Evolutionary conservation across 1,140 invertebrate genomes (phyloP).

Genomic region (Portunus trituberculatus): DNA sequence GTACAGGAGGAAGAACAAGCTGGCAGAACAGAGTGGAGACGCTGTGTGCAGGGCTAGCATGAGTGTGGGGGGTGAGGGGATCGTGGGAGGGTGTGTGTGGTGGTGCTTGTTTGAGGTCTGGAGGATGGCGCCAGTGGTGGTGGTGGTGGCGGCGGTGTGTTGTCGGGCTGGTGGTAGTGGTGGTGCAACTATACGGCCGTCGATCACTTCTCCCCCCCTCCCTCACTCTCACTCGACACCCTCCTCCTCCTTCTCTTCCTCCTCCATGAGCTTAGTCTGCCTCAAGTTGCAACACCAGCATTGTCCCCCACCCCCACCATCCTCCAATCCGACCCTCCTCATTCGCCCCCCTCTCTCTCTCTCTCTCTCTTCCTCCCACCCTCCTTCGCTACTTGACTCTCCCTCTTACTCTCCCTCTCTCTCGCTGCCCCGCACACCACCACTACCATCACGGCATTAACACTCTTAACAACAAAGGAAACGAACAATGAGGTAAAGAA

Average conservation of each 20-base stretch:
- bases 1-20: background rate
- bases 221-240: background rate
- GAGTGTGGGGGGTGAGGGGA: background rate
- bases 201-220: background rate
- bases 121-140: background rate
- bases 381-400: conserved; percentile 23
- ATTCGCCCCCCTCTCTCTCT: background rate
- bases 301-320: background rate
- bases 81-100: background rate
- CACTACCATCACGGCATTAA: background rate
- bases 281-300: conserved; percentile 28
- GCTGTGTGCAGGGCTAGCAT: background rate
- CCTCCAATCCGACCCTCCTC: background rate
- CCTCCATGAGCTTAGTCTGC: background rate
- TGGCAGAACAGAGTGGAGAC: background rate
- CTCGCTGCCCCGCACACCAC: background rate
- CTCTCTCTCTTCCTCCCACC: background rate
- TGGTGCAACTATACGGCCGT: conserved; percentile 29
- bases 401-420: conserved; percentile 33
- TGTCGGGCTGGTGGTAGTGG: background rate
- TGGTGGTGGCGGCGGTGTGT: background rate
- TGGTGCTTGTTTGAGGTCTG: background rate
- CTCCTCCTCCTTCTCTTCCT: background rate
- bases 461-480: no score
- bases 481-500: no score